phyloP scores from a whole-genome alignment of 2,797 vertebrate genomes.

The Myripristis murdjan region DNA sequence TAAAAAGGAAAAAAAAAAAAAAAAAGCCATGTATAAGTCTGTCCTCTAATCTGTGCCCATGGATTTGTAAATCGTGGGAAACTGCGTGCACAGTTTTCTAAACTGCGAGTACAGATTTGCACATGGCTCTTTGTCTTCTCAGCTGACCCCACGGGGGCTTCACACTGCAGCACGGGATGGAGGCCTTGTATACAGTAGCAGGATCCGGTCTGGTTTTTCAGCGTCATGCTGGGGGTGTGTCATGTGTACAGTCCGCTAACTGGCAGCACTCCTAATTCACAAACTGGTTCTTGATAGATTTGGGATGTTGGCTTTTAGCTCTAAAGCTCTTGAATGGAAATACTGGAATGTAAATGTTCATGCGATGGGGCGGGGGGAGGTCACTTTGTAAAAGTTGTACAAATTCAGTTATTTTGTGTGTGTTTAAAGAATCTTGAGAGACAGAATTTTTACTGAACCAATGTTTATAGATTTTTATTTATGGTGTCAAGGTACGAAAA shows the following conservation, averaged over 20 bases:
- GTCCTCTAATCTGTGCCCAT: no score
- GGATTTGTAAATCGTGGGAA: no score
- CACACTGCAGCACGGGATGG: conserved; percentile 14
- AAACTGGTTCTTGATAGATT: neutral
- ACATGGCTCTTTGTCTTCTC: no score
- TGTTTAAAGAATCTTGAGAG: conserved; percentile 66
- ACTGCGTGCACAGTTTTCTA: no score
- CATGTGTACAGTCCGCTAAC: conserved; percentile 34
- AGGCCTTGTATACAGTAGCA: conserved; percentile 29
- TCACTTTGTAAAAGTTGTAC: conserved; percentile 77
- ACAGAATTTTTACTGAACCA: conserved; percentile 75
- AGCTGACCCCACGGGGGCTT: no score
- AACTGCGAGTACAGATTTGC: no score
- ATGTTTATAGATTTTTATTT: conserved; percentile 86
- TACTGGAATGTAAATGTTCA: conserved; percentile 62
- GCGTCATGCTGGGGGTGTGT: conserved; percentile 18
- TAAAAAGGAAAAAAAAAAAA: no score
- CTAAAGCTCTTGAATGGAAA: conserved; percentile 42
- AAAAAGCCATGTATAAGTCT: no score
- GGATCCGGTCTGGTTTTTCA: neutral
- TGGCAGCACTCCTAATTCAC: conserved; percentile 1
- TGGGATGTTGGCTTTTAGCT: conserved; percentile 33
- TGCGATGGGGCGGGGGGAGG: conserved; percentile 12
- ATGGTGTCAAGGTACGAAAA: conserved; percentile 76
- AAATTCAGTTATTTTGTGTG: conserved; percentile 72